Evolutionary conservation across 2,113 vertebrate genomes (phyloP).

Genomic region (Ictidomys tridecemlineatus): DNA sequence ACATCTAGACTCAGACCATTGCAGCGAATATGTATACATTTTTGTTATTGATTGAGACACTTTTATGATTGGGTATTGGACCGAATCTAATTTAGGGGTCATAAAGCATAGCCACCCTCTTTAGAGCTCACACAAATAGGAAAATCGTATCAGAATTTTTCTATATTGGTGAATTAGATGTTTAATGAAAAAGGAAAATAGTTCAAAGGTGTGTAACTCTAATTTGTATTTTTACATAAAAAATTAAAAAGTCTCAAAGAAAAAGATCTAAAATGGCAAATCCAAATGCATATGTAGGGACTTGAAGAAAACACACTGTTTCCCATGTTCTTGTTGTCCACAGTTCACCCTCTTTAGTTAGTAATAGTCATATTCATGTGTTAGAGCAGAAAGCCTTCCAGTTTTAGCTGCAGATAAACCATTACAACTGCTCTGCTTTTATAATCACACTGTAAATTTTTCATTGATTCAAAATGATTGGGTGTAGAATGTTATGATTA

Average conservation of each 20-base stretch:
- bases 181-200: slow-evolving; percentile 32
- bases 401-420: no score
- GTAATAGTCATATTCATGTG: no score
- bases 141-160: background rate
- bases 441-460: no score
- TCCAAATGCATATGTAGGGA: background rate
- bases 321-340: background rate
- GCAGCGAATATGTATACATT: background rate
- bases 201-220: background rate
- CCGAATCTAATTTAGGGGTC: background rate
- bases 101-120: background rate
- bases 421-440: no score
- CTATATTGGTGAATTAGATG: background rate
- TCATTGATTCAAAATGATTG: no score
- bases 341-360: background rate
- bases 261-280: background rate
- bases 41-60: background rate
- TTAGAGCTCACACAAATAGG: background rate
- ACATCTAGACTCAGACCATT: background rate
- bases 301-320: background rate
- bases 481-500: no score
- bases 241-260: background rate
- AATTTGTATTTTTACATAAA: background rate
- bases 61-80: background rate
- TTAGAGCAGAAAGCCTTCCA: no score